Conservation (phyloP, 2,113 vertebrate species). For the Monopterus albus region DNA sequence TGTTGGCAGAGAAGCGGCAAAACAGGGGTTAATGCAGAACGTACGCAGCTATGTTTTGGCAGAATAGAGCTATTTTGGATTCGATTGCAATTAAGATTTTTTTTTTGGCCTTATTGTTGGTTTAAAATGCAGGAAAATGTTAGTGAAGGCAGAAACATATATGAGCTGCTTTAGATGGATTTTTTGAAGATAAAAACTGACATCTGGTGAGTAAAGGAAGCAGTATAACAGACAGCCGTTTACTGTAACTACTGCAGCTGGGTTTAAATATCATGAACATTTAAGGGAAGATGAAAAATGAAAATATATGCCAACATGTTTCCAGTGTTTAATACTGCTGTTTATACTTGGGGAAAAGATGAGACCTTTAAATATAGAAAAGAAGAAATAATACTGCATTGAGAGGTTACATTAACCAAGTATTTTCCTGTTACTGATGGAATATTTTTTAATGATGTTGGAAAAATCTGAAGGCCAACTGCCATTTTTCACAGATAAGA, state of each 20-base stretch:
- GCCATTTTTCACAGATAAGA: too few relatives aligned
- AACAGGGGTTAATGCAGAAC: neutral
- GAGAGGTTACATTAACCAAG: too few relatives aligned
- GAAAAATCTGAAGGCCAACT: too few relatives aligned
- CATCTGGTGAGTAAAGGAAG: neutral
- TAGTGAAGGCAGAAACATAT: too few relatives aligned
- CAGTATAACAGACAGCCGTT: neutral
- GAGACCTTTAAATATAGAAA: neutral
- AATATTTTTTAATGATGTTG: too few relatives aligned
- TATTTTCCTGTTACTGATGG: too few relatives aligned
- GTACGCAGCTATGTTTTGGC: neutral
- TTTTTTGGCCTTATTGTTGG: neutral
- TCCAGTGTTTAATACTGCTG: neutral
- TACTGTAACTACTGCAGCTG: neutral
- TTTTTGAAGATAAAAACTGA: too few relatives aligned
- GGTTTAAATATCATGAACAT: slow-evolving; percentile 3
- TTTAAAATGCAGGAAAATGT: neutral
- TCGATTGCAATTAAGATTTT: neutral
- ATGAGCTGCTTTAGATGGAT: neutral
- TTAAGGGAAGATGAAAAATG: neutral
- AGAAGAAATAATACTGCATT: too few relatives aligned
- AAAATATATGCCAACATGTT: too few relatives aligned
- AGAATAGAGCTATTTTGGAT: neutral
- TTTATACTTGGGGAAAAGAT: neutral
- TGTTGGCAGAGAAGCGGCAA: neutral